Percentiles rank a stretch among this genome's conserved stretches.
These are phyloP conservation scores for Boleophthalmus pectinirostris DNA, from an alignment of 2,113 vertebrate species.

Conservation along the genomic window DNA sequence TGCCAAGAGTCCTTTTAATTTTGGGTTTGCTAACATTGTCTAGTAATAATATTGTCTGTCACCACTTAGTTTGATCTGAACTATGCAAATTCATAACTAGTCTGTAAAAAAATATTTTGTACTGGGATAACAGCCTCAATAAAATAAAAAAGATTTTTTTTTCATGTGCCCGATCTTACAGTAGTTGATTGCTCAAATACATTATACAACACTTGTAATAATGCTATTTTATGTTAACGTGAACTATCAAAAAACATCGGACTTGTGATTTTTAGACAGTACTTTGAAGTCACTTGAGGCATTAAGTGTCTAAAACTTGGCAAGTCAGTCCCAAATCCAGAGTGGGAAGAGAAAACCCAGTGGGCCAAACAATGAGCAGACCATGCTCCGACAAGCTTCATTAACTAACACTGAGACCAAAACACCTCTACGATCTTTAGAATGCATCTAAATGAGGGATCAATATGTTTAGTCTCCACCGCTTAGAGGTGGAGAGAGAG, in stretches of 20 bases:
- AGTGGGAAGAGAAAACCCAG: conserved; percentile 28
- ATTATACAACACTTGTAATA: neutral
- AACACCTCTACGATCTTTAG: conserved; percentile 41
- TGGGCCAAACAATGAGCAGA: conserved; percentile 33
- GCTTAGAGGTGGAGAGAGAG: conserved; percentile 9
- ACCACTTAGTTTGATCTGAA: conserved; percentile 35
- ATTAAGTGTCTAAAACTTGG: conserved; percentile 21
- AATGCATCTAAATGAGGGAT: conserved; percentile 55
- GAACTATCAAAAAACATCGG: conserved; percentile 37
- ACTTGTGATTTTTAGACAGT: neutral
- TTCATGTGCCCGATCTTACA: conserved; percentile 43
- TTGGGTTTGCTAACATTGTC: conserved; percentile 52
- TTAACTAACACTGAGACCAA: conserved; percentile 56
- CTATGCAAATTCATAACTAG: conserved; percentile 72
- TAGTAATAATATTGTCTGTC: conserved; percentile 40
- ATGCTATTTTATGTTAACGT: conserved; percentile 8
- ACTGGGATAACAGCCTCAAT: conserved; percentile 41
- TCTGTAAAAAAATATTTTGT: conserved; percentile 49
- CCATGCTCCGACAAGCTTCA: conserved; percentile 36
- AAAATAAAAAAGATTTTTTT: conserved; percentile 43
- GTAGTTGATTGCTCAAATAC: conserved; percentile 13
- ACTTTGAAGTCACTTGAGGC: conserved; percentile 12
- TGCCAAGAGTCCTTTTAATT: neutral
- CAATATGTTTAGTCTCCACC: conserved; percentile 44
- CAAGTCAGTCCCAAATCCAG: conserved; percentile 28